These are phyloP conservation scores for Hypomecis atomaria DNA, from an alignment of 2,888 invertebrate species.

Conservation along the genomic window DNA sequence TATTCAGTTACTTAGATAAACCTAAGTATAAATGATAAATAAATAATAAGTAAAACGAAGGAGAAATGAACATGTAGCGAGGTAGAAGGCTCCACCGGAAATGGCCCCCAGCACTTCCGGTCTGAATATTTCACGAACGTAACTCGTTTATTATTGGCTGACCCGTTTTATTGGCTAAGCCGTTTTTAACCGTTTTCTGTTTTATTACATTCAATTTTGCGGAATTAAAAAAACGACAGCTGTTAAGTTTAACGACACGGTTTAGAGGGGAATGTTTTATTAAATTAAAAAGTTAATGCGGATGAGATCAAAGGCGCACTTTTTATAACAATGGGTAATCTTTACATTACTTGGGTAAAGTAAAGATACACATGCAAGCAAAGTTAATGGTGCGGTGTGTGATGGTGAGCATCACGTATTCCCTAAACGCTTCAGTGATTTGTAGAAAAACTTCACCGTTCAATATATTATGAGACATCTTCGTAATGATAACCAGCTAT, in stretches of 20 bases:
- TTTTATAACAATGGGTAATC: not conserved
- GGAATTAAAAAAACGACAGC: conserved; percentile 28
- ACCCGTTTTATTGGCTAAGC: conserved; percentile 14
- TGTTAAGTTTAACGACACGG: conserved; percentile 15
- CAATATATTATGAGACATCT: too few species aligned
- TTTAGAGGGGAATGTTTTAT: conserved; percentile 5
- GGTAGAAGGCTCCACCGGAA: conserved; percentile 30
- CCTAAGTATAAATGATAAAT: too few species aligned
- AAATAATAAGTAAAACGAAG: too few species aligned
- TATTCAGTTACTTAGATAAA: too few species aligned
- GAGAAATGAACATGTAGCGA: too few species aligned
- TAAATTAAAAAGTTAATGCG: conserved; percentile 9
- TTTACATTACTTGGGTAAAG: too few species aligned
- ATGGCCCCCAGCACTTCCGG: conserved; percentile 39
- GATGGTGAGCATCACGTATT: too few species aligned
- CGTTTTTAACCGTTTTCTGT: conserved; percentile 28
- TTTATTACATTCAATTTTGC: conserved; percentile 30
- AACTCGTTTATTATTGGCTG: conserved; percentile 30
- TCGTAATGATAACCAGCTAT: too few species aligned
- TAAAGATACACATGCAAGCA: too few species aligned
- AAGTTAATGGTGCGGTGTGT: too few species aligned
- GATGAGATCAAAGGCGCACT: not conserved
- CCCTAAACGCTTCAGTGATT: too few species aligned
- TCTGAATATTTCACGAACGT: conserved; percentile 44
- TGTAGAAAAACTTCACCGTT: too few species aligned